Conservation (phyloP, 2,888 invertebrate genomes). For the Sturmia bella region DNA sequence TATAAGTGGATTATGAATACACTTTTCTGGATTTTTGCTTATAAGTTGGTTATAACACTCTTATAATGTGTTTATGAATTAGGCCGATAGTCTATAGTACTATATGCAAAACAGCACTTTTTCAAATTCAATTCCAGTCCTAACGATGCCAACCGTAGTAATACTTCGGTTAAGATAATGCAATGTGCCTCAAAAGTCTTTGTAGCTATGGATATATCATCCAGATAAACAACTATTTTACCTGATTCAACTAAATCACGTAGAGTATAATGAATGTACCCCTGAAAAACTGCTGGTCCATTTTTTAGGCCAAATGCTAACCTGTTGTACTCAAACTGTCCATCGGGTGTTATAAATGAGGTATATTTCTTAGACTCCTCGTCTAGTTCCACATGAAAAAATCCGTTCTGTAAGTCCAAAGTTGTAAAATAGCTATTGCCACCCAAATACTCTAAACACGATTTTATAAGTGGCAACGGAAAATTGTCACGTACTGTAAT, state of each 20-base stretch:
- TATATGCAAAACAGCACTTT: constrained; percentile 27
- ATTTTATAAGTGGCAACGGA: constrained; percentile 34
- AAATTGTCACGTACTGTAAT: constrained; percentile 24
- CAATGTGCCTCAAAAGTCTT: neutral
- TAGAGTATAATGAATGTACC: constrained; percentile 37
- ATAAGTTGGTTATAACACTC: too few species aligned
- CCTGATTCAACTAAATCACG: constrained; percentile 29
- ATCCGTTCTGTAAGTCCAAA: constrained; percentile 30
- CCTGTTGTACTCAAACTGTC: constrained; percentile 51
- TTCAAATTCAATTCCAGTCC: constrained; percentile 18
- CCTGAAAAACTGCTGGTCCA: constrained; percentile 35
- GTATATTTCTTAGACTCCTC: constrained; percentile 38
- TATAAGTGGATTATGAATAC: too few species aligned
- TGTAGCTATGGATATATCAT: constrained; percentile 30
- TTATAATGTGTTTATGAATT: too few species aligned
- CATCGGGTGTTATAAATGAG: constrained; percentile 43
- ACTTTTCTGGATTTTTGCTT: too few species aligned
- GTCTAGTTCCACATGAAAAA: too few species aligned
- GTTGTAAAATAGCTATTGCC: constrained; percentile 22
- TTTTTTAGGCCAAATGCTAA: too few species aligned
- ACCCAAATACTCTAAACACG: constrained; percentile 26
- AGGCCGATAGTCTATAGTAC: too few species aligned
- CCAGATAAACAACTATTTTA: constrained; percentile 31
- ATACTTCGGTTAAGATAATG: neutral
- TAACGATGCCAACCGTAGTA: neutral